A percentile compares a stretch with the other conserved stretches of the same genome.
phyloP scores from a whole-genome alignment of 2,888 invertebrate species.

The Lucinisca nassula region DNA sequence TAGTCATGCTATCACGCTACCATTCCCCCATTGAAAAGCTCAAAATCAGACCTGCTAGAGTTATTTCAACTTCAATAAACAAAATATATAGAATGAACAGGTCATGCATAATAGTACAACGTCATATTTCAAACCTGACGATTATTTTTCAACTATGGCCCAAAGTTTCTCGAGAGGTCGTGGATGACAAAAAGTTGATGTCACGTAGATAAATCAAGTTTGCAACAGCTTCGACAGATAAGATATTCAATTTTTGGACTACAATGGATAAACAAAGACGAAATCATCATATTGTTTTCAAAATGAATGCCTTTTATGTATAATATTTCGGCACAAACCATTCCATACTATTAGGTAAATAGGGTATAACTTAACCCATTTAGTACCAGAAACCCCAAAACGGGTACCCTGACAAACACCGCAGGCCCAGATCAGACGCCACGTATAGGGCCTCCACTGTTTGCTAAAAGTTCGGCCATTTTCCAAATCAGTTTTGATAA shows the following conservation, averaged over 20 bases:
- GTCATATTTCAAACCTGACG: not conserved
- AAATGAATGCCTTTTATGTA: not conserved
- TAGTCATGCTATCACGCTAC: conserved; percentile 65
- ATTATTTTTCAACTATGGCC: conserved; percentile 15
- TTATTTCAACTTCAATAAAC: conserved; percentile 10
- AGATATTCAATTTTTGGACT: conserved; percentile 1
- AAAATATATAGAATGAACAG: not conserved
- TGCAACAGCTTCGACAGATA: conserved; percentile 51
- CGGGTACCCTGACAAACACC: no score
- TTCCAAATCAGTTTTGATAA: no score
- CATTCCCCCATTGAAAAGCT: conserved; percentile 1
- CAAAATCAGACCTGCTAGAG: not conserved
- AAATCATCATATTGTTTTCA: conserved; percentile 55
- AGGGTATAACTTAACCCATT: not conserved
- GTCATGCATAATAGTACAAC: not conserved
- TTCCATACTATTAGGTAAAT: not conserved
- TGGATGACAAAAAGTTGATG: conserved; percentile 30
- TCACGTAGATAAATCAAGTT: conserved; percentile 55
- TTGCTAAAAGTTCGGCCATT: no score
- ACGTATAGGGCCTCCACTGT: no score
- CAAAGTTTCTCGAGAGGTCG: not conserved
- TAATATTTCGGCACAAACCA: not conserved
- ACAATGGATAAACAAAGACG: conserved; percentile 53
- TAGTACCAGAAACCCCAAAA: no score
- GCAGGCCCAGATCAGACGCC: no score